Evolutionary conservation across 2,797 vertebrate species (phyloP), one percentile per base, ranked within the genome.

Genomic region (Buphagus erythrorhynchus): DNA sequence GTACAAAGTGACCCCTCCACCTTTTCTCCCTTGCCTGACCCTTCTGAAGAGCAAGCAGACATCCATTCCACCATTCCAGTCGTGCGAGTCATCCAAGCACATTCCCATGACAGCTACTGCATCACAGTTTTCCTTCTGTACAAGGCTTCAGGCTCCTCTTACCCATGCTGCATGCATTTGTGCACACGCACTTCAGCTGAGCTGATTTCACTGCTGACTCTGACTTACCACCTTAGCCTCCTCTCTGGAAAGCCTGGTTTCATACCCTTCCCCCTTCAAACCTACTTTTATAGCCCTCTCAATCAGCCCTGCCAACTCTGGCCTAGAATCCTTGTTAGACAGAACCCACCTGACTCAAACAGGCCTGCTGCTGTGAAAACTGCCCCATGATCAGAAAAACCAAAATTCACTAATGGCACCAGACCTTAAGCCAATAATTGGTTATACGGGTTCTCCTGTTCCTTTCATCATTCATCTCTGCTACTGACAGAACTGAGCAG

Each of bases 71-170:
- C 33, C 24, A n/a, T 15, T 46, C 22, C 9, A 55, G 11, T 8
- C 1, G 0, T 5, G 5, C 3, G 11, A 54, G 26, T 31, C 17
- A 57, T 17, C 18, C 28, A 11, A 33, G 13, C n/a, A 38, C 5
- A 17, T 6, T 21, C 22, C 40, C 22, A 15, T 5, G 18, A 82
- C 0, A 0, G 48, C 15, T 28, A 26, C n/a, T 36, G 5, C 6
- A 28, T 28, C 24, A 31, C 1, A 10, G 14, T 28, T 38, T 28
- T 19, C 15, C 22, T 16, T 36, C 48, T 22, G 15, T 5, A 19
- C 12, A 18, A n/a, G 0, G 33, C 11, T 54, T 62, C 14, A 40
- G n/a, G 40, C 48, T 54, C 22, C 33, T 52, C 46, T 10, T 45
- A 45, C 15, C 22, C 6, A 6, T 7, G 14, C 21, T 14, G 14